phyloP scores from a whole-genome alignment of 1,140 invertebrate species.

The Eulimnadia texana region DNA sequence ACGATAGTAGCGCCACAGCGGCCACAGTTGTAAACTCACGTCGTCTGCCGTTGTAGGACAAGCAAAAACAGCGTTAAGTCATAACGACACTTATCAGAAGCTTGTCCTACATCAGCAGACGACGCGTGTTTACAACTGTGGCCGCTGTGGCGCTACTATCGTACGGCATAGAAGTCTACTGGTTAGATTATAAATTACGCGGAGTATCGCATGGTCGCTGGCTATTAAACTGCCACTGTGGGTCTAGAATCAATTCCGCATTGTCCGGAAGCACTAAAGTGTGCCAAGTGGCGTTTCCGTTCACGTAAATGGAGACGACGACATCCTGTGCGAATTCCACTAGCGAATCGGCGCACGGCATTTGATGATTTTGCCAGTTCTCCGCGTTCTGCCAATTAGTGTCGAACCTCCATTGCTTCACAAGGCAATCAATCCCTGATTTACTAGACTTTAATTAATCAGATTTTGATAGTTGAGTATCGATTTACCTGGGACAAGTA shows the following conservation, averaged over 20 bases:
- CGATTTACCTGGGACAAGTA: no score
- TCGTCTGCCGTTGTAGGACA: no score
- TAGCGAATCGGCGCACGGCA: background rate
- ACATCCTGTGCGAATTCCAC: slow-evolving; percentile 1
- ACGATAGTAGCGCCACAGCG: no score
- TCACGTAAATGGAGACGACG: slow-evolving; percentile 4
- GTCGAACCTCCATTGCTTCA: background rate
- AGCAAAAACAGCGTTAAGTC: no score
- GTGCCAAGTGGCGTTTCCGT: slow-evolving; percentile 1
- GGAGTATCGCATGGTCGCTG: background rate
- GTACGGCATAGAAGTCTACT: no score
- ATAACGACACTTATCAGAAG: no score
- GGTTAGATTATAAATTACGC: background rate
- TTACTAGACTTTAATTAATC: background rate
- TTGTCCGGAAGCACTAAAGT: slow-evolving; percentile 1
- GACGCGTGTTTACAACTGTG: no score
- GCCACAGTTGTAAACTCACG: no score
- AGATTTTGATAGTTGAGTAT: no score
- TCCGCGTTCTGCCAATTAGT: slow-evolving; percentile 1
- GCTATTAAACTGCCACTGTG: background rate
- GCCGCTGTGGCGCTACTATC: no score
- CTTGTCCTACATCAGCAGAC: no score
- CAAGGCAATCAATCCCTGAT: background rate
- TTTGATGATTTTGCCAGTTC: background rate
- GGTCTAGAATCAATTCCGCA: background rate